Evolutionary conservation across 64 coral and sea anemone species (phyloP), one percentile per base, ranked within the genome.

Genomic region (Cladopsammia gracilis): DNA sequence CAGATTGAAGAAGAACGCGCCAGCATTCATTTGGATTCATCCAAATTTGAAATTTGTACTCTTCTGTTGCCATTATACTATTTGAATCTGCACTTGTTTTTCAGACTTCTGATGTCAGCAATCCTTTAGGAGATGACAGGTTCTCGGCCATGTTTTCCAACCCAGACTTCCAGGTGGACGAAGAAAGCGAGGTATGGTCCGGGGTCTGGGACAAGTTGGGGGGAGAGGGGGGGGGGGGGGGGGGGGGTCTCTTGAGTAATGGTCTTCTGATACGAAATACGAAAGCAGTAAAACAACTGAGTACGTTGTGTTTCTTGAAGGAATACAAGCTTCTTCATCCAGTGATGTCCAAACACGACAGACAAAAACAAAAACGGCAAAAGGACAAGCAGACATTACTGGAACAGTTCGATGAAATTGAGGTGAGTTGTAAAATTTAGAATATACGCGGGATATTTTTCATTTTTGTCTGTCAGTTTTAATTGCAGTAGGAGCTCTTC

Each of bases 71-170:
- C 0, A 34, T 34, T 34, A 34, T 34, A 34, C 34, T 34, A 2
- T 34, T 1, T 34, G 34, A 13, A 47, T 18, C 16, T 48, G 3
- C 71, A 4, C 16, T 82, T 66, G 77, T 75, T 43, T 44, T 86
- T 75, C 67, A 98, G 92, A 71, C 16, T 42, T 44, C 87, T 50
- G 85, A 96, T 58, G 49, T 93, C 51, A 98, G 44, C n/a, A 96
- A 98, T 83, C 94, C 94, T 20, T 67, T 98, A 68, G 94, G 91
- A 62, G 97, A 98, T 71, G 94, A 98, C 47, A 94, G 97, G 24
- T 98, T 98, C 75, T 94, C 97, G 13, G 97, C 97, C 48, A 95
- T 98, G 76, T 98, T 98, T 75, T 91, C 87, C 20, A 98, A 98
- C 70, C 94, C 97, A 53, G 97, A 98, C 75, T 98, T 98, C 70